phyloP scores from a whole-genome alignment of 2,888 invertebrate genomes.

The Parnassius glacialis region DNA sequence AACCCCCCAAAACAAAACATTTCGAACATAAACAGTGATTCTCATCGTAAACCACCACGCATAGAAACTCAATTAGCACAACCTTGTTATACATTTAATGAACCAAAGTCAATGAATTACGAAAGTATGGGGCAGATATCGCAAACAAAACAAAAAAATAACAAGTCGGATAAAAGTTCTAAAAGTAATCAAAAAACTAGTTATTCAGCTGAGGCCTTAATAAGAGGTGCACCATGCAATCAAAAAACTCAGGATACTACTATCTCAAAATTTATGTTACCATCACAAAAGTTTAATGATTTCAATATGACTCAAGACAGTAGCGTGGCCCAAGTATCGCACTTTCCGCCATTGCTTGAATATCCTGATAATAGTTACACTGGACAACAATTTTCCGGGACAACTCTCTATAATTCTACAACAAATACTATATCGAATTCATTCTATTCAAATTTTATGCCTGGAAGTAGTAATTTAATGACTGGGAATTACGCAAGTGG shows the following conservation, averaged over 20 bases:
- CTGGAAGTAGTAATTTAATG: constrained; percentile 67
- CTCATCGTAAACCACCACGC: constrained; percentile 55
- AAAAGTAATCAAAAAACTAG: constrained; percentile 65
- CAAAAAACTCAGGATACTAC: constrained; percentile 61
- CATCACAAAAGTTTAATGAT: constrained; percentile 66
- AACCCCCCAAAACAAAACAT: constrained; percentile 51
- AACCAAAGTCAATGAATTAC: constrained; percentile 58
- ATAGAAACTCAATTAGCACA: constrained; percentile 58
- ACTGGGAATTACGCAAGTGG: constrained; percentile 62
- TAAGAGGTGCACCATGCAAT: constrained; percentile 62
- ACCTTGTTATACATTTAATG: constrained; percentile 63
- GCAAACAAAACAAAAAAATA: constrained; percentile 56
- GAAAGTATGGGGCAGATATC: constrained; percentile 59
- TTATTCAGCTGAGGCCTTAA: constrained; percentile 70
- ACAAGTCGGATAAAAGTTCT: constrained; percentile 57
- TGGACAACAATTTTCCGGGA: constrained; percentile 69
- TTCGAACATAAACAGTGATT: constrained; percentile 52
- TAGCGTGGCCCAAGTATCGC: constrained; percentile 72
- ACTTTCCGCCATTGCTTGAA: constrained; percentile 71
- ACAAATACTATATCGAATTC: constrained; percentile 73
- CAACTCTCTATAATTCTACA: constrained; percentile 68
- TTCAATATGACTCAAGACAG: constrained; percentile 60
- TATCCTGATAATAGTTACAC: constrained; percentile 68
- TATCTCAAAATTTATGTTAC: constrained; percentile 55
- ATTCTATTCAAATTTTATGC: constrained; percentile 74